Evolutionary conservation across 37 sponge, comb jelly and placozoan species (phyloP), one percentile per base, ranked within the genome.

Genomic region (Corticium candelabrum): DNA sequence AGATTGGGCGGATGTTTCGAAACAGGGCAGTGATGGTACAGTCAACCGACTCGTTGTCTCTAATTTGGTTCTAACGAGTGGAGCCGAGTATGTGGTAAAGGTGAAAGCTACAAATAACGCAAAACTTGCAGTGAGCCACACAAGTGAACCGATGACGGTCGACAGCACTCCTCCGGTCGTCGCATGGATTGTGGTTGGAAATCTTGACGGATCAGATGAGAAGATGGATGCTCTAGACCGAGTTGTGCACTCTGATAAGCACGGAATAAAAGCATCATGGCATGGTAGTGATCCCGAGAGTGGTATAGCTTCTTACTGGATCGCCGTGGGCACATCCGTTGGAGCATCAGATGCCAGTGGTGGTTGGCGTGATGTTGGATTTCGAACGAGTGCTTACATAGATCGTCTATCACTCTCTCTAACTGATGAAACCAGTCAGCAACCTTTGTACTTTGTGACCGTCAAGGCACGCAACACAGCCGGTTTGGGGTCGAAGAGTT

Each of bases 401-500:
- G 21, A 50, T 21, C 11, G 21, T 50, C 62, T 50, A 27, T 11
- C 15, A 11, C 21, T 50, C 15, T 27, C 11, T 21, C 21, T 50
- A 21, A 50, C 62, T 50, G 62, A 50, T 50, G 15, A 11, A 50
- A 50, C 11, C 15, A 50, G 15, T 27, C 15, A 21, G 21, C 15
- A 11, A 50, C 62, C 62, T 11, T 11, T 50, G 0, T 86, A 91
- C 57, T 78, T 79, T 33, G 76, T 83, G 3, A 83, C 81, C 5
- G 71, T 91, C n/a, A 41, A 78, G 38, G 67, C 41, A 0, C 78
- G 69, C 39, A 91, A 88, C 68, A 74, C 73, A 36, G 89, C 84
- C 35, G 84, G 86, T 1, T 56, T 86, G 76, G 77, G 74, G 41
- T 68, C 68, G 29, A 35, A 80, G 21, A 27, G 15, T 27, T 50